Base-by-base conservation (phyloP, 2,113 vertebrate genomes). In the Gymnobelideus leadbeateri region DNA sequence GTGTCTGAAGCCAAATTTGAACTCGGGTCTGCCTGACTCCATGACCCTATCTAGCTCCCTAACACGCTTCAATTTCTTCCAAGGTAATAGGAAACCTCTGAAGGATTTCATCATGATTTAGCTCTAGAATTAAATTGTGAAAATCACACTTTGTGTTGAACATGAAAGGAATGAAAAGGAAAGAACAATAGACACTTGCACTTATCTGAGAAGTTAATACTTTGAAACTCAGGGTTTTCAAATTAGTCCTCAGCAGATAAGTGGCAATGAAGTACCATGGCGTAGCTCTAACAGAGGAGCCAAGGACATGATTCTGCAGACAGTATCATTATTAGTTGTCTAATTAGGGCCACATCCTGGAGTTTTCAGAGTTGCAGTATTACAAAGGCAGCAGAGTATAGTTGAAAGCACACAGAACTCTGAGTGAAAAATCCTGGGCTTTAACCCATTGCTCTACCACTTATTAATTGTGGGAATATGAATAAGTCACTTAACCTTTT, bases 311-410 rank as follows among this genome's bases (percentile, higher is more conserved):
- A 68, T 68, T 68, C 61, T 68, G 61, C 50, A 89, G 94, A 49
- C 1, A 93, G 90, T 89, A 51, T 49, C 14, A 91, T 95, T 92
- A 94, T 53, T 94, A 49, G 50, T 93, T 94, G 52, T 92, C 94
- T 94, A 92, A 50, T 46, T 37, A 2, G 43, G 94, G 95, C 96
- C 2, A 5, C 96, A 98, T 96, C 94, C 77, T 92, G 89, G 92
- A 49, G 89, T 54, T 96, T 95, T 92, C 50, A 92, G 91, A 96
- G 54, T 90, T n/a, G 54, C 77, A 37, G 51, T 31, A 31, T 61
- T 61, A 61, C 57, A 37, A 68, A 68, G 31, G 61, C 14, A 68
- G 31, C 3, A 37, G 16, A n/a, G 4, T 37, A 68, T 16, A 16
- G 14, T n/a, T 3, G 12, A n/a, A 68, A 68, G 19, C 37, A 37